Evolutionary conservation across 2,797 vertebrate genomes (phyloP), one percentile per base, ranked within the genome.

Genomic region (Lagodon rhomboides): DNA sequence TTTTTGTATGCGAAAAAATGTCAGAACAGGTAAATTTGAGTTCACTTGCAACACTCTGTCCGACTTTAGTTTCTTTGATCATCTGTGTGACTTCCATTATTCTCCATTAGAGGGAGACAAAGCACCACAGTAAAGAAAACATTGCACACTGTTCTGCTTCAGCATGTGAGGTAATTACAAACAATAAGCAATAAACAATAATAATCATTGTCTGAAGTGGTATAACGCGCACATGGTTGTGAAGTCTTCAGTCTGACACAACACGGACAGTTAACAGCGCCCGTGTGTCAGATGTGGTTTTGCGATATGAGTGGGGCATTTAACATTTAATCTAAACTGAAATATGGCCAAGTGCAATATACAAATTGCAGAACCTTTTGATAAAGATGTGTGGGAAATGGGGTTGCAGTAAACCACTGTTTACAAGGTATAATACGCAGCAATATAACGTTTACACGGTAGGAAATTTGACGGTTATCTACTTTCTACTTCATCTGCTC

Each of bases 91-190:
- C 18, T 72, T 91, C 70, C 12, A 62, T 27, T 30, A 1, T 58
- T 75, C 23, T 72, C 90, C 94, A 89, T 55, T 5, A 90, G 93
- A 83, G 92, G 93, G 92, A 86, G 93, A 90, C 90, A 93, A 67
- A 89, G 71, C 12, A 71, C 72, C 17, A 63, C 63, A 15, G 16
- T 5, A 66, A 25, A 16, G 20, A 62, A 41, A 23, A 17, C 3
- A 34, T 4, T 10, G 8, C 41, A 41, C 0, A 2, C 4, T 30
- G 15, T 16, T 12, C 7, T 15, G 0, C 1, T 41, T 61, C 0
- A n/a, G 23, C 7, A 22, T 47, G 7, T 44, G 30, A 55, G 49
- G 38, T 30, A 22, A 60, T 22, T 38, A 46, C 18, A 56, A 49
- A 78, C 3, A 41, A 12, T 2, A 25, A n/a, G n/a, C n/a, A n/a